phyloP scores from a whole-genome alignment of 2,797 vertebrate genomes.

The Emys orbicularis region DNA sequence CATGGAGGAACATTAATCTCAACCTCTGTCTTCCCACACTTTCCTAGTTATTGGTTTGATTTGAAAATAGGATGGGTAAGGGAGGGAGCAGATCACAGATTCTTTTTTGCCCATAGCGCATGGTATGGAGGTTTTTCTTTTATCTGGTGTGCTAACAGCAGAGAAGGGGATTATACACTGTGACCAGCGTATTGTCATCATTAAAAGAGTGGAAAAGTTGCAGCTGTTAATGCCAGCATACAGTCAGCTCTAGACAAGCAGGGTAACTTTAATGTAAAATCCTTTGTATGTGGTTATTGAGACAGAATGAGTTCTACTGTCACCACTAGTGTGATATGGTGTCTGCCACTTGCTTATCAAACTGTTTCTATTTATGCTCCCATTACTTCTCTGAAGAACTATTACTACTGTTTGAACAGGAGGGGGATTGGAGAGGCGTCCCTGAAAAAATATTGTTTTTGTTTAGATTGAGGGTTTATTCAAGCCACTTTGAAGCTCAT shows the following conservation, averaged over 20 bases:
- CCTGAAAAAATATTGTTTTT: neutral
- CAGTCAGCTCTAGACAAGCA: neutral
- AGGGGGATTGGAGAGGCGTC: neutral
- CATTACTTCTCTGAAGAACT: neutral
- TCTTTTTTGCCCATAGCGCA: neutral
- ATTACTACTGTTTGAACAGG: neutral
- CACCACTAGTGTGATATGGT: neutral
- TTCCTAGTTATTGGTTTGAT: neutral
- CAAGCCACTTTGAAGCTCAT: neutral
- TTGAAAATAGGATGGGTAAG: conserved; percentile 12
- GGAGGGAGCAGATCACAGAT: neutral
- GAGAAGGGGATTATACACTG: rapidly evolving
- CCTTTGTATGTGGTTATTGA: neutral
- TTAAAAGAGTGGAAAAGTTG: neutral
- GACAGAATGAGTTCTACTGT: neutral
- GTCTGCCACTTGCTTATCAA: neutral
- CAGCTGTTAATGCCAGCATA: neutral
- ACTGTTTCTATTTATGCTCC: neutral
- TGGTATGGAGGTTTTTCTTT: neutral
- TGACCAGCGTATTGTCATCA: neutral
- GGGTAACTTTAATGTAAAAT: neutral
- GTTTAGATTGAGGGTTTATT: neutral
- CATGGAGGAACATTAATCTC: conserved; percentile 38
- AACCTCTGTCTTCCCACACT: conserved; percentile 7
- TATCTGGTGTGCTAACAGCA: neutral